Evolutionary conservation across 1,140 invertebrate genomes (phyloP).

Genomic region (Coelopa frigida): DNA sequence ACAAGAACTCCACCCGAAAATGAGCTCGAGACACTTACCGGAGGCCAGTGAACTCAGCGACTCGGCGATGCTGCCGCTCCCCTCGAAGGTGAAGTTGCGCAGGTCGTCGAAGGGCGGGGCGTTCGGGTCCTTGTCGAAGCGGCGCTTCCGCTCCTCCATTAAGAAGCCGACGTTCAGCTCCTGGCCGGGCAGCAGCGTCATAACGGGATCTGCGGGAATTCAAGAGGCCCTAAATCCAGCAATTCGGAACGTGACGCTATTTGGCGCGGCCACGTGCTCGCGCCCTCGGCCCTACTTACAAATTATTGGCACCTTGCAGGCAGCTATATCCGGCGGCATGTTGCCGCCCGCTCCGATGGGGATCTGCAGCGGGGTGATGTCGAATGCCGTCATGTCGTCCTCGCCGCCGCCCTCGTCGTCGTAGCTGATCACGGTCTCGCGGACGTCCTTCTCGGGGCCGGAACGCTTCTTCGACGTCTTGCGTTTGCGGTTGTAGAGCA

Average conservation of each 20-base stretch:
- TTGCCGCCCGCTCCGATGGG: conserved; percentile 78
- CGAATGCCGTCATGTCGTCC: conserved; percentile 97
- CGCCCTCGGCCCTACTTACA: conserved; percentile 75
- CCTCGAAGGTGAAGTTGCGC: conserved; percentile 97
- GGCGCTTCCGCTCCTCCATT: conserved; percentile 90
- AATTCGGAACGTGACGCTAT: not conserved
- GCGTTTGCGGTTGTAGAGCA: conserved; percentile 84
- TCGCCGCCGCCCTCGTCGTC: conserved; percentile 96
- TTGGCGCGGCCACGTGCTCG: not conserved
- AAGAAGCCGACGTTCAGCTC: conserved; percentile 93
- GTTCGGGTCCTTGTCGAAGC: conserved; percentile 90
- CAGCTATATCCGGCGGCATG: conserved; percentile 67
- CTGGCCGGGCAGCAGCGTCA: conserved; percentile 49
- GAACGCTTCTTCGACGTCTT: conserved; percentile 88
- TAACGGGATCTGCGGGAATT: conserved; percentile 49
- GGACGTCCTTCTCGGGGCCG: conserved; percentile 94
- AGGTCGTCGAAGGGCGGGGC: conserved; percentile 95
- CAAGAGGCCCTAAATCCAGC: not conserved
- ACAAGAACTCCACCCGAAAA: no score
- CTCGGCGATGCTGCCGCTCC: conserved; percentile 93
- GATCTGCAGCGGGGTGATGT: conserved; percentile 92
- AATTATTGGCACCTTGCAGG: conserved; percentile 61
- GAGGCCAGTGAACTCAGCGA: conserved; percentile 91
- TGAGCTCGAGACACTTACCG: conserved; percentile 49
- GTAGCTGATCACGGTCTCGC: conserved; percentile 98